Percentiles rank a stretch among this genome's conserved stretches.
Evolutionary conservation across 1,140 invertebrate genomes (phyloP).

Genomic region (Propsilocerus akamusi): DNA sequence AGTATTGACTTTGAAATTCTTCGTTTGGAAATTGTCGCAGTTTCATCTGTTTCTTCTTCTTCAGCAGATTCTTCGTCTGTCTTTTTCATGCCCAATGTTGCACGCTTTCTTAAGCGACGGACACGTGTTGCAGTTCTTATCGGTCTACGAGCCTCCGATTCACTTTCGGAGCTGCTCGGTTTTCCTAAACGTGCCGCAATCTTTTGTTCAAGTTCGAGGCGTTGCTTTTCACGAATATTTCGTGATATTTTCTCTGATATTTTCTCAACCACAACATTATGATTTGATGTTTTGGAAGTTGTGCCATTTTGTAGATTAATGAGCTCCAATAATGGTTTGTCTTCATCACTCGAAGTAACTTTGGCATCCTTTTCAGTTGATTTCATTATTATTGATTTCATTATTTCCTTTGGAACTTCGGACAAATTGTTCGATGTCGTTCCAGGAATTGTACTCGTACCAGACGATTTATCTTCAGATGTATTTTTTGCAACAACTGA

Average conservation of each 20-base stretch:
- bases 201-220: slow-evolving; percentile 16
- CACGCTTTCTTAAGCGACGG: not conserved
- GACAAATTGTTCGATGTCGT: not conserved
- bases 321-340: slow-evolving; percentile 23
- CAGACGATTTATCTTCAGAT: not conserved
- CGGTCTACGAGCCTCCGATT: slow-evolving; percentile 14
- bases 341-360: slow-evolving; percentile 27
- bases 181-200: slow-evolving; percentile 17
- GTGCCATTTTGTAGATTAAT: too few relatives aligned
- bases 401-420: not conserved
- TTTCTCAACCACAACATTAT: not conserved
- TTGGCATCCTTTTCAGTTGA: slow-evolving; percentile 26
- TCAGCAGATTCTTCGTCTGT: not conserved
- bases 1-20: not conserved
- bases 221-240: slow-evolving; percentile 17
- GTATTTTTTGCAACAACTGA: not conserved
- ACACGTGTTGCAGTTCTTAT: slow-evolving; percentile 2
- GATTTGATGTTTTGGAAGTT: not conserved
- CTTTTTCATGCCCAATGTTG: not conserved
- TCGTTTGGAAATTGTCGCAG: not conserved
- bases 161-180: slow-evolving; percentile 19
- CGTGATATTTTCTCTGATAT: not conserved
- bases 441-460: not conserved
- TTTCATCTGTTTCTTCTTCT: not conserved
- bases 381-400: slow-evolving; percentile 9